These are phyloP conservation scores for Anaspis maculata DNA, from an alignment of 2,888 invertebrate genomes.

Conservation along the genomic window DNA sequence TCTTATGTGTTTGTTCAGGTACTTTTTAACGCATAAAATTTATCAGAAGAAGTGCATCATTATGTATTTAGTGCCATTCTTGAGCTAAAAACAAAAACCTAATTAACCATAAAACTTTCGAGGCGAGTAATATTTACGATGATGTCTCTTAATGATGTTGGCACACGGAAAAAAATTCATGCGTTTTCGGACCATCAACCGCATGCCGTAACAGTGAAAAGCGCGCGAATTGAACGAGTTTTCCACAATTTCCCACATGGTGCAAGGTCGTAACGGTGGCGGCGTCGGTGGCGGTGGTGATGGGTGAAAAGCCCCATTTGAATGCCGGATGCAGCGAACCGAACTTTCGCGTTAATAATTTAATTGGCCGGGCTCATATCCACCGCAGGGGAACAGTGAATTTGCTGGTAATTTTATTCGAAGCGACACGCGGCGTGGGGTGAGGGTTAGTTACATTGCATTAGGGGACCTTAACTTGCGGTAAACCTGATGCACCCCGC, in stretches of 20 bases:
- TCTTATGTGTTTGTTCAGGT: constrained; percentile 15
- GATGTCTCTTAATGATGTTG: no score
- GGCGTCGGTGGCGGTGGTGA: no score
- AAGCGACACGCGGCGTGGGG: constrained; percentile 26
- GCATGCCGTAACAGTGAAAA: no score
- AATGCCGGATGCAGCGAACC: background rate
- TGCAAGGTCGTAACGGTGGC: no score
- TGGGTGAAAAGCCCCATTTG: background rate
- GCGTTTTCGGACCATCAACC: no score
- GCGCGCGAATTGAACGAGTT: no score
- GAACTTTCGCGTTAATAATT: constrained; percentile 23
- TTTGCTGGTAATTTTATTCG: constrained; percentile 30
- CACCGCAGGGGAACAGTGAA: constrained; percentile 22
- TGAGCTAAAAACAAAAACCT: constrained; percentile 11
- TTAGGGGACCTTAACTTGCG: constrained; percentile 16
- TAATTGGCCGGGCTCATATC: constrained; percentile 22
- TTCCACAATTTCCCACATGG: no score
- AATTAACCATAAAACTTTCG: constrained; percentile 11
- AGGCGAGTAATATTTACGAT: no score
- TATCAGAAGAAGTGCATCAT: constrained; percentile 14
- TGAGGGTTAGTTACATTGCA: constrained; percentile 27
- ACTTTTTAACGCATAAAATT: constrained; percentile 13
- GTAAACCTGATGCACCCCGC: constrained; percentile 9
- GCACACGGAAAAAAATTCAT: no score
- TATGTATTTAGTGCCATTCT: constrained; percentile 11